Evolutionary conservation across 2,888 invertebrate species (phyloP), one percentile per base, ranked within the genome.

Genomic region (Elysia crispata): DNA sequence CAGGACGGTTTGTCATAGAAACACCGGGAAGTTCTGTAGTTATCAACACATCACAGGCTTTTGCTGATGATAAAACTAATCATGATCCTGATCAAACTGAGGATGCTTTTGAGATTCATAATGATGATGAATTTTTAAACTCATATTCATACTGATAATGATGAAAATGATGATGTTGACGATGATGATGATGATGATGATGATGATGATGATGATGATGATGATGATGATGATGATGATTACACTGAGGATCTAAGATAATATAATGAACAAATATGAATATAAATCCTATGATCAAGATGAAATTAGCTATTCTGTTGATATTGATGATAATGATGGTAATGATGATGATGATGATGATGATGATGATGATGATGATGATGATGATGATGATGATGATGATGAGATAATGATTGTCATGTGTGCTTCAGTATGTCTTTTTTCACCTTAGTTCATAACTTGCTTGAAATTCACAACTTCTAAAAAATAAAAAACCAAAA

Each of bases 321-420:
- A 11, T 41, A 72, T 50, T 41, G 3, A 41, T 41, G 41, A 41
- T 41, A 11, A 41, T 41, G 41, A 11, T 41, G 41, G 11, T 41
- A 72, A 31, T 72, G 78, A 78, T 70, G 78, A 78, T 70, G 78
- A 72, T 70, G 78, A 78, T 70, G 62, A 72, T 57, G 78, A 54
- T 78, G 78, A 69, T 70, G 78, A 72, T 31, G 78, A 72, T 31
- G 78, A 78, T 5, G 78, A 78, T 31, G 78, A 78, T 31, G 78
- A 78, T 67, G 78, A 78, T 41, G 78, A 78, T 50, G 78, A 72
- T 8, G 72, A 78, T 8, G 62, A 54, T 30, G 79, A 79, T 67
- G 74, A 79, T 76, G 75, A 79, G 60, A 25, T 60, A 15, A 25
- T 60, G 60, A 60, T 41, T 41, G 41, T 41, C 3, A 41, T 41